Conservation (phyloP, 2,888 invertebrate genomes). For the Idaea dimidiata region DNA sequence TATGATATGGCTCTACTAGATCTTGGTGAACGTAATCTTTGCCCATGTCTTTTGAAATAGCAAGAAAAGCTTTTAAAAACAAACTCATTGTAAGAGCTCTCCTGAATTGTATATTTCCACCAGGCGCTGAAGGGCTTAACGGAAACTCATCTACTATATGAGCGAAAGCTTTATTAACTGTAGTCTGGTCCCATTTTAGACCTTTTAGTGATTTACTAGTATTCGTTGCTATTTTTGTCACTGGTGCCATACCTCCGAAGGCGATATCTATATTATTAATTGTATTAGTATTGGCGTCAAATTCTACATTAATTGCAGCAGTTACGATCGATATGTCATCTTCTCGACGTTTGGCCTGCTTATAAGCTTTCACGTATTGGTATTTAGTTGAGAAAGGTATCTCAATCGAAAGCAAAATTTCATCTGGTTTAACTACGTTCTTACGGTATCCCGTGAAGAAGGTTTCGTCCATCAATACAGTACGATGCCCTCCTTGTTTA, state of each 20-base stretch:
- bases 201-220: constrained; percentile 83
- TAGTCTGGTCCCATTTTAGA: constrained; percentile 83
- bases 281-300: constrained; percentile 75
- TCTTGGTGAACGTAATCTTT: constrained; percentile 66
- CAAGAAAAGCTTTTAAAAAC: constrained; percentile 86
- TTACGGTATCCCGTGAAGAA: constrained; percentile 91
- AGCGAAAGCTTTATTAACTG: constrained; percentile 84
- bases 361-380: constrained; percentile 88
- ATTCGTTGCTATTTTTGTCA: constrained; percentile 88
- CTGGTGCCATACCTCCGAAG: constrained; percentile 97
- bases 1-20: constrained; percentile 64
- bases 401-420: constrained; percentile 86
- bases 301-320: constrained; percentile 85
- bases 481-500: constrained; percentile 74
- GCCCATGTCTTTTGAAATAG: constrained; percentile 78
- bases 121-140: constrained; percentile 88
- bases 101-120: constrained; percentile 90
- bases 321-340: constrained; percentile 96
- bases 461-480: constrained; percentile 85
- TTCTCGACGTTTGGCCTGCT: constrained; percentile 92
- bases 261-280: constrained; percentile 84
- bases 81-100: constrained; percentile 88
- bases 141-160: constrained; percentile 88
- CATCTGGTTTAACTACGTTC: constrained; percentile 85
- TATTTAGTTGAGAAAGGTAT: constrained; percentile 85